Base-by-base conservation (phyloP, 2,888 invertebrate species). In the Parnassius orleans region DNA sequence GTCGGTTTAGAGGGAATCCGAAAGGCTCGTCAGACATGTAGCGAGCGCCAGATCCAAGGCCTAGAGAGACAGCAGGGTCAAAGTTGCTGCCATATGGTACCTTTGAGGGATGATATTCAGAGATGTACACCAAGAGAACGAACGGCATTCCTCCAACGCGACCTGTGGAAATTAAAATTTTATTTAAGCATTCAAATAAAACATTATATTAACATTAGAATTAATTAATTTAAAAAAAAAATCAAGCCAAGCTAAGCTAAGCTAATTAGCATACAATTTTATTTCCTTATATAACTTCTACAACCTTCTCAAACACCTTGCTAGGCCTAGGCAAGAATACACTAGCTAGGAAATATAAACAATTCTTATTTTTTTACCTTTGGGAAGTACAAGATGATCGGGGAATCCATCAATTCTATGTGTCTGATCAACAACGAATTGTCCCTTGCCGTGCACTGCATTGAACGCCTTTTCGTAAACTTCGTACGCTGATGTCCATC, bases 321-420 rank as follows among this genome's bases (percentile, higher is more conserved):
- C 2, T 2, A 14, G n/a, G 19, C 19, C 19, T 19, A 19, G 19
- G 12, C 14, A 14, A 12, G 12, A n/a, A 47, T 12, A n/a, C 14
- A 14, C 12, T 14, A 47, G 2, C 7, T 7, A 33, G 33, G 7
- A 33, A 5, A 5, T 33, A 33, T 3, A 33, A 33, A 7, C 5
- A 7, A 33, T 11, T 10, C 11, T 11, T 43, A 11, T 43, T 43
- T 11, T 7, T 47, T 19, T 59, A 88, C 93, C 95, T 80, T 93
- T 94, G 72, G 95, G 95, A 63, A 95, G 81, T 75, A 93, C 76
- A 60, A 95, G 83, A 69, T 94, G 93, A 61, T 93, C 91, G 12
- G 95, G 94, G 79, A 93, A 93, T 51, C 93, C 93, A 65, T 93
- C 92, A 70, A 93, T 89, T 53, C 89, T 86, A 76, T 93, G 86